A percentile compares a stretch with the other conserved stretches of the same genome.
phyloP scores from a whole-genome alignment of 53 echinoderm and acorn worm species.

The Mesocentrotus franciscanus region DNA sequence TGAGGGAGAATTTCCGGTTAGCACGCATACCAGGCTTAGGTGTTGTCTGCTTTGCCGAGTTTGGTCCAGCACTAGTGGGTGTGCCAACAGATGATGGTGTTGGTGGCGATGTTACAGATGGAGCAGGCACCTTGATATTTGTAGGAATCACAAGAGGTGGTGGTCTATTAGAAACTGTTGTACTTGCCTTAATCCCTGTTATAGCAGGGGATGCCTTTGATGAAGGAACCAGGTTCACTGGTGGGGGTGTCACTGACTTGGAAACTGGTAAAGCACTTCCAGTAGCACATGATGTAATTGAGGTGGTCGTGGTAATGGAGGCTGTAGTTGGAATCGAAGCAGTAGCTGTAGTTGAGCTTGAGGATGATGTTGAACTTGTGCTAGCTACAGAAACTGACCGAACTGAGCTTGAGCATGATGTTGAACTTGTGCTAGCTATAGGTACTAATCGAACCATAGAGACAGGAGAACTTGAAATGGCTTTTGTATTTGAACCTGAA shows the following conservation, averaged over 20 bases:
- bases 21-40: conserved; percentile 46
- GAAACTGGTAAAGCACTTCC: not conserved
- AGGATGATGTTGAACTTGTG: conserved; percentile 11
- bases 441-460: not conserved
- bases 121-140: conserved; percentile 16
- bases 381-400: not conserved
- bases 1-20: conserved; percentile 39
- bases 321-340: not conserved
- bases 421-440: not conserved
- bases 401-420: not conserved
- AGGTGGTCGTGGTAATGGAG: not conserved
- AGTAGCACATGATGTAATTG: not conserved
- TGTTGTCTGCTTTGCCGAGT: conserved; percentile 47
- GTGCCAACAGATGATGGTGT: conserved; percentile 63
- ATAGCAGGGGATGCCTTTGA: not conserved
- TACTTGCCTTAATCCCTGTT: conserved; percentile 30
- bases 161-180: conserved; percentile 38
- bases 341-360: conserved; percentile 21
- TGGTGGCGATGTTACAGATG: conserved; percentile 57
- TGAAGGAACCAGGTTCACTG: conserved; percentile 20
- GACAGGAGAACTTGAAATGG: conserved; percentile 32
- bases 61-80: conserved; percentile 78
- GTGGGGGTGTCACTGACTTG: conserved; percentile 29
- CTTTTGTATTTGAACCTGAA: conserved; percentile 7
- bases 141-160: conserved; percentile 54